Evolutionary conservation across 2,888 invertebrate species (phyloP).

Genomic region (Malacosoma neustria): DNA sequence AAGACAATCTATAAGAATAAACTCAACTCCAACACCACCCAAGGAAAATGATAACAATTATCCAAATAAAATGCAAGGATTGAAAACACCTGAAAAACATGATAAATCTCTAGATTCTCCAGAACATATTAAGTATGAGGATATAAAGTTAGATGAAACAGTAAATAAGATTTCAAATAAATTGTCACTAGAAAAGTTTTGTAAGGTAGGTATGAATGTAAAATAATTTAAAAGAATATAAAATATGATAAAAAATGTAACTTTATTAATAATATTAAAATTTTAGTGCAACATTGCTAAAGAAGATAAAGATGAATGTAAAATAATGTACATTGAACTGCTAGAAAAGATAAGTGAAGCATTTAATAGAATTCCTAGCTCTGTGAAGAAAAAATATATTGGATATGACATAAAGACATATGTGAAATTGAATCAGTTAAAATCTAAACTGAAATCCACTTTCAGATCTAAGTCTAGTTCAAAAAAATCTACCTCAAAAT

Average conservation of each 20-base stretch:
- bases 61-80: conserved; percentile 15
- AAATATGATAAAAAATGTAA: neutral
- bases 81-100: conserved; percentile 28
- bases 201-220: conserved; percentile 22
- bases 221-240: neutral
- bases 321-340: conserved; percentile 73
- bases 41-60: conserved; percentile 14
- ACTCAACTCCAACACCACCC: conserved; percentile 28
- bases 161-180: conserved; percentile 27
- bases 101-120: conserved; percentile 18
- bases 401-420: conserved; percentile 75
- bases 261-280: conserved; percentile 1
- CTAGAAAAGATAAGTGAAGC: conserved; percentile 78
- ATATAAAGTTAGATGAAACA: neutral
- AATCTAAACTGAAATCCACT: conserved; percentile 68
- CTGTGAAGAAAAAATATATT: conserved; percentile 75
- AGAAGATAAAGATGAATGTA: conserved; percentile 43
- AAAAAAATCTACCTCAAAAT: conserved; percentile 16
- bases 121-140: neutral
- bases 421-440: conserved; percentile 70
- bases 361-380: conserved; percentile 77
- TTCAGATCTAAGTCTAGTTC: conserved; percentile 25
- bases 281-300: conserved; percentile 21
- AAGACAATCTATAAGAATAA: conserved; percentile 28
- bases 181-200: conserved; percentile 25